Evolutionary conservation across 1,140 invertebrate genomes (phyloP), one percentile per base, ranked within the genome.

Genomic region (Listronotus oregonensis): DNA sequence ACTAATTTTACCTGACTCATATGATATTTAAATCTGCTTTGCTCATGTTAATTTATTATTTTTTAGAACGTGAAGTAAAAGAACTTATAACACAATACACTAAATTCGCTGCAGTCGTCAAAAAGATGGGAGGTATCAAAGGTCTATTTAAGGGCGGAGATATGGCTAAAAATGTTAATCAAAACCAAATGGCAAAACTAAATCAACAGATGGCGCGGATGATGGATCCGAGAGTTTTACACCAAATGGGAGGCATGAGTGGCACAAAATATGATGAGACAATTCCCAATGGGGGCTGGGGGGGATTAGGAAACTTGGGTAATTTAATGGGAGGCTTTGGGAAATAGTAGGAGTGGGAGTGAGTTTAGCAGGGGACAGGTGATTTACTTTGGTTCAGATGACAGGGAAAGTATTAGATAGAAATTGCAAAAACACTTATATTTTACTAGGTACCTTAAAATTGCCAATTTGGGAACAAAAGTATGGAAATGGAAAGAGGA

Each of bases 171-270:
- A 99, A 99, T 82, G 95, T 99, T 0, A 99, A 99, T 82, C 95
- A 93, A 65, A 89, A 89, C 21, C 97, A 99, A 85, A 99, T 99
- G 95, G 91, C 93, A 0, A 98, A 98, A 83, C 82, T 99, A 0
- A 99, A 99, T 82, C 96, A 98, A 82, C 96, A 99, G 82, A 99
- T 99, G 95, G 96, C 97, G 6, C 97, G 96, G 80, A 98, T 99
- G 95, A 99, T 99, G 90, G 97, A 99, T 84, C 97, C 98, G 0
- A 84, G 95, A 70, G 94, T 99, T 58, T 83, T 99, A 43, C 96
- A 98, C 74, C 82, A 84, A 79, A 85, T 85, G 94, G 95, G 96
- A 72, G 98, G 98, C 32, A 96, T 98, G 87, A 87, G 90, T 49
- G 97, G 97, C 9, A 3, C 95, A 99, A 78, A 98, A 92, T 78